phyloP scores from a whole-genome alignment of 2,113 vertebrate genomes.

The Gila orcuttii region DNA sequence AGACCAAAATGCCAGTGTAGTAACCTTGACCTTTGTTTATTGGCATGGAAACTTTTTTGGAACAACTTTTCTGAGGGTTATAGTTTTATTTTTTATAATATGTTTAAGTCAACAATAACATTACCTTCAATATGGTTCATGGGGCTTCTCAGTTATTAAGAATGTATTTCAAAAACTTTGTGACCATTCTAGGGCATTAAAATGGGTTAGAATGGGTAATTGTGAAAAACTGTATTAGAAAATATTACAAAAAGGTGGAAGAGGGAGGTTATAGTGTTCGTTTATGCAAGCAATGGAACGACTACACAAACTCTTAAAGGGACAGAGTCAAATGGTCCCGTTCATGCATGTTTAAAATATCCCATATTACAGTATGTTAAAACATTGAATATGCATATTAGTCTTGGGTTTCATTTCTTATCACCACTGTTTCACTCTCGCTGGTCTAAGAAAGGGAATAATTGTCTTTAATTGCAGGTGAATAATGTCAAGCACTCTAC shows the following conservation, averaged over 20 bases:
- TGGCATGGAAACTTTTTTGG: not conserved
- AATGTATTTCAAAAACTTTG: slow-evolving; percentile 20
- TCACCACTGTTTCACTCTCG: slow-evolving; percentile 8
- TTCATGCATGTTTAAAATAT: slow-evolving; percentile 18
- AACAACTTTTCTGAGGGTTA: slow-evolving; percentile 1
- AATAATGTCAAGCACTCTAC: not conserved
- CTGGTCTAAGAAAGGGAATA: slow-evolving; percentile 17
- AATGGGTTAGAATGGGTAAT: not conserved
- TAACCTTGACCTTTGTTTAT: not conserved
- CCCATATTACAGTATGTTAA: slow-evolving; percentile 31
- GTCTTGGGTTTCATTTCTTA: slow-evolving; percentile 12
- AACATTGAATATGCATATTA: slow-evolving; percentile 30
- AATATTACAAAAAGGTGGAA: not conserved
- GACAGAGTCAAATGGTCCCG: not conserved
- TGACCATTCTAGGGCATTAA: slow-evolving; percentile 2
- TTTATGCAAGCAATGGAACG: slow-evolving; percentile 3
- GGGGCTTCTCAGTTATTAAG: not conserved
- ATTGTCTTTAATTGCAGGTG: slow-evolving; percentile 21
- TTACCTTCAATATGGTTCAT: not conserved
- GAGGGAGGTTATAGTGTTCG: not conserved
- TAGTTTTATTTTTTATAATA: slow-evolving; percentile 28
- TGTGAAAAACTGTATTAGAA: not conserved
- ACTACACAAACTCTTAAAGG: not conserved
- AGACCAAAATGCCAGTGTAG: not conserved
- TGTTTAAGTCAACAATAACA: not conserved